Evolutionary conservation across 2,113 vertebrate species (phyloP).

Genomic region (Hippolais icterina): DNA sequence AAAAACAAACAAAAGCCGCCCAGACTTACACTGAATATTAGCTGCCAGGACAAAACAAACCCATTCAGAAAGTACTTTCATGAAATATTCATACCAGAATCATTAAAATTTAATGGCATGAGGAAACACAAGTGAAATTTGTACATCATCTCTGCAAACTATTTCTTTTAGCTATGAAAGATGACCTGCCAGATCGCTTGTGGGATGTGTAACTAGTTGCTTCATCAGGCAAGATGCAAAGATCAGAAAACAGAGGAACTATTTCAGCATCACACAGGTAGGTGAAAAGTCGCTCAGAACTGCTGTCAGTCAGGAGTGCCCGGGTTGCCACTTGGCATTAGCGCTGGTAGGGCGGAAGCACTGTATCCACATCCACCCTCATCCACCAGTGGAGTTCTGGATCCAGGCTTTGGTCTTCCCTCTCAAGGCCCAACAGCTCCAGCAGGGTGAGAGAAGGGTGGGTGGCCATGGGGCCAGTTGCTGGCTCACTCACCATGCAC

Average conservation of each 20-base stretch:
- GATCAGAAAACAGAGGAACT: background rate
- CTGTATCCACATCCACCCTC: background rate
- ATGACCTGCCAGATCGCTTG: background rate
- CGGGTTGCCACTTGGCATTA: fast-evolving
- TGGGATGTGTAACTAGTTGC: background rate
- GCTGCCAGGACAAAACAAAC: conserved; percentile 8
- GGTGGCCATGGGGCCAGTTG: fast-evolving
- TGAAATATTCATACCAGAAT: conserved; percentile 35
- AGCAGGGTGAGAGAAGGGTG: background rate
- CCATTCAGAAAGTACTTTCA: conserved; percentile 16
- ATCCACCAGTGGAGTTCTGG: fast-evolving
- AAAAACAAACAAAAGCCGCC: background rate
- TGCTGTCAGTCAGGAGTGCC: background rate
- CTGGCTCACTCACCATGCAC: background rate
- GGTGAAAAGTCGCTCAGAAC: background rate
- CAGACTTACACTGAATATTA: background rate
- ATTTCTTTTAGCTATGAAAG: background rate
- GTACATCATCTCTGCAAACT: background rate
- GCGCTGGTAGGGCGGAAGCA: background rate
- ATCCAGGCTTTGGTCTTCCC: background rate
- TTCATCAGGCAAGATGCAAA: background rate
- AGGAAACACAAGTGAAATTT: background rate
- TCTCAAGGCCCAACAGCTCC: background rate
- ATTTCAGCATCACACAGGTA: background rate
- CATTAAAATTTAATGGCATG: conserved; percentile 25